These are phyloP conservation scores for Oreohelix idahoensis DNA, from an alignment of 1,140 invertebrate species.

Conservation along the genomic window DNA sequence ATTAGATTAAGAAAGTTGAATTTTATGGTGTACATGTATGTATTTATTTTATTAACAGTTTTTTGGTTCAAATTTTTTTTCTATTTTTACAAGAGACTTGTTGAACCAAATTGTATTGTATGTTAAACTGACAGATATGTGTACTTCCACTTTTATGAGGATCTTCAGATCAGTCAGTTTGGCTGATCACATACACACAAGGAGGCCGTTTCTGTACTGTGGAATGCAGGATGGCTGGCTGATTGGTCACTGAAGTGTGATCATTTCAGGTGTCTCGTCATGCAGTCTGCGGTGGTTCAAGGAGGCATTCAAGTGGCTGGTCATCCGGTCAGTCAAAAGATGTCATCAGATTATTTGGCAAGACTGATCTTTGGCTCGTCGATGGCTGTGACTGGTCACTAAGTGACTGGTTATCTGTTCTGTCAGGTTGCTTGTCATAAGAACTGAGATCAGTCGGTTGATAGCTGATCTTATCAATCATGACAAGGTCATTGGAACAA, in stretches of 20 bases:
- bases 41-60: too few species aligned
- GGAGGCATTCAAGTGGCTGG: slow-evolving; percentile 9
- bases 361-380: background rate
- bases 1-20: slow-evolving; percentile 84
- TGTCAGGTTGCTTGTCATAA: slow-evolving; percentile 1
- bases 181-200: background rate
- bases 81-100: too few species aligned
- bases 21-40: too few species aligned
- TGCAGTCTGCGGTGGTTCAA: background rate
- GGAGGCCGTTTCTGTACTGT: background rate
- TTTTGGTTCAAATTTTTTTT: too few species aligned
- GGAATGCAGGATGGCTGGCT: background rate
- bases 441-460: background rate
- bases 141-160: background rate
- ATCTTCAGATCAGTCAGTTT: slow-evolving; percentile 9
- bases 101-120: too few species aligned
- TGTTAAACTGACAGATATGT: too few species aligned
- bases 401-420: slow-evolving; percentile 9
- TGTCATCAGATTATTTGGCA: background rate
- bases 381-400: slow-evolving; percentile 15
- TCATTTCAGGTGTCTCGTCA: background rate
- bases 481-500: slow-evolving; percentile 3
- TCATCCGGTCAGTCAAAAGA: background rate
- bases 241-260: background rate
- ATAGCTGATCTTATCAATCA: background rate